Evolutionary conservation across 2,797 vertebrate genomes (phyloP), one percentile per base, ranked within the genome.

Genomic region (Epinephelus malabaricus): DNA sequence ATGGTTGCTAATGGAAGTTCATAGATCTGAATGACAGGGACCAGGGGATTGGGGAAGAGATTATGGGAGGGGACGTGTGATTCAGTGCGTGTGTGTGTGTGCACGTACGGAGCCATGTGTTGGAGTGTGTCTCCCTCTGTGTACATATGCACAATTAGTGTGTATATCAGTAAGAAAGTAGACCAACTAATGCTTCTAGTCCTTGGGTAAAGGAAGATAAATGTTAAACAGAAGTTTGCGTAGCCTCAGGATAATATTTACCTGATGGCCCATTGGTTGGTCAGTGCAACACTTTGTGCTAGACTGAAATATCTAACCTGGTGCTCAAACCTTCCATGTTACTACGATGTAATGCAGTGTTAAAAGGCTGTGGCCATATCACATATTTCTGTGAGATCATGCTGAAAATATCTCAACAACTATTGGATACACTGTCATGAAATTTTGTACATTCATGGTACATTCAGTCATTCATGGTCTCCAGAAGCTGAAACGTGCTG

Each of bases 1-100:
- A 96, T 96, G 96, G 94, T 92, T 95, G 94, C 93, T 95, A 96
- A 96, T 96, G 94, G 95, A 91, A 92, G 92, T 94, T 95, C 96
- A 96, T 96, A 96, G 92, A 96, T 96, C 95, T 96, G 94, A 93
- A 93, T 95, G 95, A 95, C 94, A 93, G 91, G 83, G 91, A 89
- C 93, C 90, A 92, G 88, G 88, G 90, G 92, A 89, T 78, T 84
- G 83, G 81, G 85, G 81, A 86, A 82, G 87, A 88, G 83, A 89
- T 84, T 90, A 86, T 76, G 72, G 68, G 83, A 86, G 65, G 84
- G 69, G 68, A 85, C 71, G 65, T 75, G 86, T 76, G 84, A 89
- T 79, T 80, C 45, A 61, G 72, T 68, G 60, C 27, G 17, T 66
- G 81, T 64, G 59, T 43, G 30, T 34, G 34, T 34, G 34, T 34